Evolutionary conservation across 2,888 invertebrate species (phyloP).

Genomic region (Diarsia mendica): DNA sequence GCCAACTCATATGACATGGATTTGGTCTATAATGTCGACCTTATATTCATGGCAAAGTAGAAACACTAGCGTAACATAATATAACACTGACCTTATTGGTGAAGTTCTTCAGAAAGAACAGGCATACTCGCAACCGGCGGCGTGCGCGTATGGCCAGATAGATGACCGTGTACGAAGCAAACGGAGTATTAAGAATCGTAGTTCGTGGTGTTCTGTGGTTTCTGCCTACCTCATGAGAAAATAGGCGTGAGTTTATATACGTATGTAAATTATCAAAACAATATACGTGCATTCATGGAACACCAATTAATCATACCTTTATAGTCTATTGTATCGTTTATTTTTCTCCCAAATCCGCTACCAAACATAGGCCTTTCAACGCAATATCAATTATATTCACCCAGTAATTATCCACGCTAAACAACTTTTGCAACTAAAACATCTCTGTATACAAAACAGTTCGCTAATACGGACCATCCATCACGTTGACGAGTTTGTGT

Average conservation of each 20-base stretch:
- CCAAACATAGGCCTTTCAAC: conserved; percentile 2
- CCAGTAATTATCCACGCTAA: conserved; percentile 23
- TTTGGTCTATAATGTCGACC: not conserved
- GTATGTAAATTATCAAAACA: not conserved
- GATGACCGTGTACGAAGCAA: too few relatives aligned
- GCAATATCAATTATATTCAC: conserved; percentile 33
- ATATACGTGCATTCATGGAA: not conserved
- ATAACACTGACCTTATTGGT: too few relatives aligned
- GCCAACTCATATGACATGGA: not conserved
- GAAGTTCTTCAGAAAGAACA: too few relatives aligned
- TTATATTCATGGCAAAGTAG: not conserved
- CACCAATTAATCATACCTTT: not conserved
- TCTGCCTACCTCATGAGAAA: too few relatives aligned
- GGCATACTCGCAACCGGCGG: too few relatives aligned
- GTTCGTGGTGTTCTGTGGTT: too few relatives aligned
- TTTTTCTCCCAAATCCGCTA: not conserved
- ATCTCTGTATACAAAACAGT: conserved; percentile 39
- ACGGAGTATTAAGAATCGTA: too few relatives aligned
- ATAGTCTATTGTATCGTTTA: not conserved
- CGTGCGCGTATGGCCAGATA: too few relatives aligned
- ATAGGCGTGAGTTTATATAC: too few relatives aligned
- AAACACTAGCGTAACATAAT: not conserved
- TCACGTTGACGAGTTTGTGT: conserved; percentile 45
- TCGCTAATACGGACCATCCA: conserved; percentile 44
- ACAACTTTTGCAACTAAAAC: conserved; percentile 45